Evolutionary conservation across 2,113 vertebrate species (phyloP).

Genomic region (Pteronura brasiliensis): DNA sequence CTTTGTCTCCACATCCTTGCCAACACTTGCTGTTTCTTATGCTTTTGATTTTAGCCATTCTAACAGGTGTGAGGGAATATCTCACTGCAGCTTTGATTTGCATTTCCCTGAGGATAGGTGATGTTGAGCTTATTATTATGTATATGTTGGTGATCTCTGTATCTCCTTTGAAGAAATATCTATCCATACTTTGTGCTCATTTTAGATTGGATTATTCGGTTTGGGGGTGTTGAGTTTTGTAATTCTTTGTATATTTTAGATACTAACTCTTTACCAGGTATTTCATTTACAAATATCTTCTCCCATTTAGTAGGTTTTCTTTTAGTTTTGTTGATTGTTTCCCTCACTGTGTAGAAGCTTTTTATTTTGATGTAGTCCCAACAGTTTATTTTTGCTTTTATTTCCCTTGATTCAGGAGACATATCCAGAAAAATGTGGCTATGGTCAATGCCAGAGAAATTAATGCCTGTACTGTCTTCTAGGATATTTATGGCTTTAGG

Average conservation of each 20-base stretch:
- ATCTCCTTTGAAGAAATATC: background rate
- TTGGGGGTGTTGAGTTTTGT: background rate
- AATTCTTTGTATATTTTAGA: background rate
- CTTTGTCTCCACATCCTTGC: background rate
- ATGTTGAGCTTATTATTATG: background rate
- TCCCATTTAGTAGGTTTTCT: background rate
- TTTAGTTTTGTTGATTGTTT: background rate
- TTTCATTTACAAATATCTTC: background rate
- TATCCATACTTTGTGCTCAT: background rate
- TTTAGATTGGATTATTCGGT: background rate
- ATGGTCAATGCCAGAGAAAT: background rate
- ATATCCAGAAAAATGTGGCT: background rate
- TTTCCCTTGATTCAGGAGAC: background rate
- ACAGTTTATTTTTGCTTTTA: background rate
- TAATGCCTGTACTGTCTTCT: background rate
- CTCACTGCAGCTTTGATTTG: background rate
- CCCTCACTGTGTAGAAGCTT: background rate
- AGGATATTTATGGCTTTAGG: background rate
- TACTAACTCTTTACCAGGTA: background rate
- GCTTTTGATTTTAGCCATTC: background rate
- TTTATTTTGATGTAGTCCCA: background rate
- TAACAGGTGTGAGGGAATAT: background rate
- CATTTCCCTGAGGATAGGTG: background rate
- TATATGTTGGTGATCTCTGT: background rate
- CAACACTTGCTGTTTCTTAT: background rate